A percentile compares a stretch with the other conserved stretches of the same genome.
Conservation (phyloP, 2,797 vertebrate genomes). For the Acrocephalus scirpaceus region DNA sequence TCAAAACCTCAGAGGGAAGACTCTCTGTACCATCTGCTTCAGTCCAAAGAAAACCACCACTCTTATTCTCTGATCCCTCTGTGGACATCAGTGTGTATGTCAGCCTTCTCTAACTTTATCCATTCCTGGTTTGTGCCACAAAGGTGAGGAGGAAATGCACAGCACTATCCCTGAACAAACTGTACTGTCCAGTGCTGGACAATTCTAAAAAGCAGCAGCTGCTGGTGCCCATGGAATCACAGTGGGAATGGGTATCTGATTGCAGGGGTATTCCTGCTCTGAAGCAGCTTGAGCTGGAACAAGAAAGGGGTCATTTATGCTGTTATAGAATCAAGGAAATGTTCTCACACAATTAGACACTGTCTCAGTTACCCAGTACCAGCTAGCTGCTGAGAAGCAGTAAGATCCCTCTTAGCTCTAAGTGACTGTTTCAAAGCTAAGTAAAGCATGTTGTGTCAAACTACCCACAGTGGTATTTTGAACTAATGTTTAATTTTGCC, state of each 20-base stretch:
- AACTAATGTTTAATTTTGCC: constrained; percentile 31
- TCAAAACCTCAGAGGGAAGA: background rate
- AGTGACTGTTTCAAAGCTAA: background rate
- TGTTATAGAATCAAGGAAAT: background rate
- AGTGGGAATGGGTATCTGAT: background rate
- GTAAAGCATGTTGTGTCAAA: background rate
- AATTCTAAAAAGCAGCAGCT: background rate
- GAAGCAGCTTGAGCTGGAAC: background rate
- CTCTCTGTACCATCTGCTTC: background rate
- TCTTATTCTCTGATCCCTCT: background rate
- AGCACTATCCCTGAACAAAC: background rate
- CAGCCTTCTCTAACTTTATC: background rate
- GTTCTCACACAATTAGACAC: background rate
- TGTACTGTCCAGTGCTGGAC: no score
- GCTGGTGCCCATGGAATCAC: background rate
- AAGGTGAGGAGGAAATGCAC: background rate
- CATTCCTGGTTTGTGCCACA: background rate
- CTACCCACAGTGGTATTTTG: background rate
- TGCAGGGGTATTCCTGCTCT: background rate
- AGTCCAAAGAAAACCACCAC: background rate
- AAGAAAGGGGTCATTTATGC: background rate
- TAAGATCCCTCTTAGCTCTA: background rate
- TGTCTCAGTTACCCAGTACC: background rate
- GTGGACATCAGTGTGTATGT: background rate
- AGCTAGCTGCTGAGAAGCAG: background rate